Evolutionary conservation across 1,140 invertebrate genomes (phyloP), one percentile per base, ranked within the genome.

Genomic region (Nasonia giraulti): DNA sequence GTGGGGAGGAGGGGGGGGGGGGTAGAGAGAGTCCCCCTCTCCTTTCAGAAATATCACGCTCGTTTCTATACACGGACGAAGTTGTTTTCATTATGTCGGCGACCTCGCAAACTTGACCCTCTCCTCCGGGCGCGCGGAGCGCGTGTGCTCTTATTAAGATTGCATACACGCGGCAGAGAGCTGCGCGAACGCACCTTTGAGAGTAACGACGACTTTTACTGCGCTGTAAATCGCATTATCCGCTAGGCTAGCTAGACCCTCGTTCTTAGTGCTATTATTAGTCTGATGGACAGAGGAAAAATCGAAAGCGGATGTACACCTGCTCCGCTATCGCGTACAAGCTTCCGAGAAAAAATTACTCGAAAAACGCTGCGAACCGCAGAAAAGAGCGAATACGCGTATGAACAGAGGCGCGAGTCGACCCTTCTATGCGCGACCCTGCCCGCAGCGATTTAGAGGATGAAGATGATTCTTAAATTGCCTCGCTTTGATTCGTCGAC

Each of bases 201-300:
- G 78, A 86, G 33, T 86, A 83, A 85, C 87, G 85, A 27, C 66
- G 85, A 87, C 83, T 17, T 87, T 87, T 87, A 87, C 82, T 80
- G 83, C 76, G 76, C 68, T 79, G 81, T 85, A 85, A 83, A 85
- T 83, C 40, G 37, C 81, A 75, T 82, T 75, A 81, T 81, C 40
- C 40, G 69, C 80, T 50, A 17, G 79, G 40, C 40, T 80, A 55
- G 44, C 27, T 27, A 27, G 10, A 47, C 44, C 33, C 33, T 37
- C 33, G 33, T 6, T 0, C 33, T 3, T 37, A 12, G 40, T 11
- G 7, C 40, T 37, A 37, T 37, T 37, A 37, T 37, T 37, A 44
- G 40, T 37, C 5, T 44, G 40, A 44, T 44, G 40, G 10, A 44
- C 10, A 10, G 40, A 8, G 7, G 40, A 44, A 44, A 44, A 44